Evolutionary conservation across 2,797 vertebrate species (phyloP).

Genomic region (Gymnocypris eckloni): DNA sequence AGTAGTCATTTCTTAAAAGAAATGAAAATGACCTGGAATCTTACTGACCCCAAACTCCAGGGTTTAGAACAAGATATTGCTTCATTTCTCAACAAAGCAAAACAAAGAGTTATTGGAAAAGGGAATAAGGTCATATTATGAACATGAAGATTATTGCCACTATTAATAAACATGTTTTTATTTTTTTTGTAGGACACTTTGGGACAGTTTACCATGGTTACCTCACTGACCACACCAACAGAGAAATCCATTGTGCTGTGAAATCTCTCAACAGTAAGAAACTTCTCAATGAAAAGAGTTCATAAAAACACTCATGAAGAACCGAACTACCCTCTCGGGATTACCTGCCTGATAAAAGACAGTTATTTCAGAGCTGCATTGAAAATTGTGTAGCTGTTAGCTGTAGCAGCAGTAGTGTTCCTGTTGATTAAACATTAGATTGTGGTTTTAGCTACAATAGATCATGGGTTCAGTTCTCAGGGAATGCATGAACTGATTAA

Average conservation of each 20-base stretch:
- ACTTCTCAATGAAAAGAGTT: neutral
- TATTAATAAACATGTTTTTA: neutral
- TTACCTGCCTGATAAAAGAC: neutral
- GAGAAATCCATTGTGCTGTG: constrained; percentile 90
- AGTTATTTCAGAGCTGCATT: neutral
- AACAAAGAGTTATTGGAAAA: neutral
- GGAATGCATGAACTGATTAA: neutral
- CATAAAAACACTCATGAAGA: constrained; percentile 1
- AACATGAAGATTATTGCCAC: neutral
- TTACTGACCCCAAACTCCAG: neutral
- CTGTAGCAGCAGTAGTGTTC: neutral
- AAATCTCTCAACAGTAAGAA: constrained; percentile 95
- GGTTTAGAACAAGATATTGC: neutral
- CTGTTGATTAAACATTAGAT: neutral
- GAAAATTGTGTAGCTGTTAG: neutral
- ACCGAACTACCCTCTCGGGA: neutral
- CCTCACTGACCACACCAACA: constrained; percentile 83
- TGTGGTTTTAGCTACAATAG: neutral
- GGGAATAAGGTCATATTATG: neutral
- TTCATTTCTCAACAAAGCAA: neutral
- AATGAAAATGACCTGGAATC: neutral
- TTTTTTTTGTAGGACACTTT: constrained; percentile 85
- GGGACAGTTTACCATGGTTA: constrained; percentile 95
- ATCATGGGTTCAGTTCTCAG: neutral
- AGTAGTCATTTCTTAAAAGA: neutral